A percentile compares a stretch with the other conserved stretches of the same genome.
Conservation (phyloP, 2,797 vertebrate genomes). For the Triplophysa bombifrons region DNA sequence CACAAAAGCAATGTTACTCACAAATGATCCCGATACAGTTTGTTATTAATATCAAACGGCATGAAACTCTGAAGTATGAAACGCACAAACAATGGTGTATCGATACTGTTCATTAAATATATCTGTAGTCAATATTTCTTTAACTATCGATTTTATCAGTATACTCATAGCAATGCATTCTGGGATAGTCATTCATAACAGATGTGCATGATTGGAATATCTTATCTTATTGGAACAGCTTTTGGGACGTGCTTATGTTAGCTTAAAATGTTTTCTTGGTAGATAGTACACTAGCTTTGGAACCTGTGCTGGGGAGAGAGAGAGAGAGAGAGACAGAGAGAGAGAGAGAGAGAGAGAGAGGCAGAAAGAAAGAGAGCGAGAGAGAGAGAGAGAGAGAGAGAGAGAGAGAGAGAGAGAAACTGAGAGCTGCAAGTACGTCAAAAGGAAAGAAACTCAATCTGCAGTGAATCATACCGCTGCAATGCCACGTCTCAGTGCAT, state of each 20-base stretch:
- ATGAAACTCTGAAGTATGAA: not conserved
- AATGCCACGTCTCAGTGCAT: conserved; percentile 51
- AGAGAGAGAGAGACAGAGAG: not conserved
- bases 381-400: conserved; percentile 59
- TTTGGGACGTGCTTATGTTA: not conserved
- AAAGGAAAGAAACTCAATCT: conserved; percentile 60
- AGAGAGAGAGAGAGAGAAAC: conserved; percentile 45
- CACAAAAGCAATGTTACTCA: not conserved
- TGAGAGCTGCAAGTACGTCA: conserved; percentile 60
- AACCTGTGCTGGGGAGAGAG: not conserved
- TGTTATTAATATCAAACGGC: not conserved
- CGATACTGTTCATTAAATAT: not conserved
- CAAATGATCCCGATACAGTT: not conserved
- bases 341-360: not conserved
- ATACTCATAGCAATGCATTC: not conserved
- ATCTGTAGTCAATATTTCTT: not conserved
- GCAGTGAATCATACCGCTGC: conserved; percentile 42
- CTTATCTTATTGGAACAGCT: not conserved
- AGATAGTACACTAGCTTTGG: not conserved
- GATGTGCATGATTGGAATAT: not conserved
- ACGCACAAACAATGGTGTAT: not conserved
- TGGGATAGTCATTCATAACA: not conserved
- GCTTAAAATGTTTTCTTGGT: not conserved
- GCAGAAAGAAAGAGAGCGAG: not conserved
- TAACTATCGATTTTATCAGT: not conserved